phyloP scores from a whole-genome alignment of 2,113 vertebrate species.

The Atractosteus spatula region DNA sequence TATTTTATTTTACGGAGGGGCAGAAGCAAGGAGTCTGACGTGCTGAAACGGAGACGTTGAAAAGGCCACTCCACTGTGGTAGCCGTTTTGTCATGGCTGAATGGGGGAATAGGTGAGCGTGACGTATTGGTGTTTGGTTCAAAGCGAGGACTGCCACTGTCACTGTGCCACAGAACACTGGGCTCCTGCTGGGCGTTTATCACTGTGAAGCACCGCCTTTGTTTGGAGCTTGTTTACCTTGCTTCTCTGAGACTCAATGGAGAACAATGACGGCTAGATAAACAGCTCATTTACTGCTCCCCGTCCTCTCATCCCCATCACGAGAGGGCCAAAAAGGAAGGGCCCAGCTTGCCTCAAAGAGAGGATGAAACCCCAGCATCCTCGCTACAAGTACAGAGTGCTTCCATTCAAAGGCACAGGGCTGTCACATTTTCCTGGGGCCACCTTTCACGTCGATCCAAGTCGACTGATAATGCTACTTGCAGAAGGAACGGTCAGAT shows the following conservation, averaged over 20 bases:
- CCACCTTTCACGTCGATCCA: too few species aligned
- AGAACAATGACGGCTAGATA: conserved; percentile 56
- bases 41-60: too few species aligned
- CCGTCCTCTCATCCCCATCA: conserved; percentile 48
- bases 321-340: conserved; percentile 23
- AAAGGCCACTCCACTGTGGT: too few species aligned
- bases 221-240: conserved; percentile 68
- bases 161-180: neutral
- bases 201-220: conserved; percentile 57
- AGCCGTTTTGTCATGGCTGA: neutral
- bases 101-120: conserved; percentile 33
- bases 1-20: too few species aligned
- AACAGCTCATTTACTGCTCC: conserved; percentile 58
- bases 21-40: too few species aligned
- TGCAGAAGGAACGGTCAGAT: too few species aligned
- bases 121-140: conserved; percentile 7
- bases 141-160: neutral
- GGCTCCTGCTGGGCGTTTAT: conserved; percentile 24
- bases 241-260: conserved; percentile 45
- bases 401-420: conserved; percentile 61
- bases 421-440: neutral
- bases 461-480: too few species aligned
- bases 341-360: conserved; percentile 47
- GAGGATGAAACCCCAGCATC: conserved; percentile 62
- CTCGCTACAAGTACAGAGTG: conserved; percentile 36